Base-by-base conservation (phyloP, 2,888 invertebrate species). In the Herminia tarsipennalis region DNA sequence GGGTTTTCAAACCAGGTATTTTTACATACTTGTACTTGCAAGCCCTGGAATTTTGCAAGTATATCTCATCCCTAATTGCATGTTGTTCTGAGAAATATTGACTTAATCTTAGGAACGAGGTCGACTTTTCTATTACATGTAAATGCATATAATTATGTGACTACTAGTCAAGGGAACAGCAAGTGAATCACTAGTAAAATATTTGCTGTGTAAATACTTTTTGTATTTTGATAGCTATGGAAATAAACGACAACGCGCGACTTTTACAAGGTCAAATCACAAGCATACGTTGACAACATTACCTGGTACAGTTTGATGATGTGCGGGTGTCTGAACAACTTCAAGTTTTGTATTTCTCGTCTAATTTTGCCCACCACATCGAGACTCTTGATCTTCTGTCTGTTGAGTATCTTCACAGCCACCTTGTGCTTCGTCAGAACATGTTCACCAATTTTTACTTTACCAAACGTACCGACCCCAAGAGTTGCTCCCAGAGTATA, bases 361-460 rank as follows among this genome's bases (percentile, higher is more conserved):
- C 98, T 94, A 67, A 99, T 99, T 91, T 99, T 99, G 1, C 99
- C 98, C 16, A 99, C 99, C 2, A 99, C 99, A 94, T 99, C 99
- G 8, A 99, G 93, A 67, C 97, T 98, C 85, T 99, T 99, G 55
- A 99, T 99, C 89, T 99, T 99, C 79, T 99, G 98, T 25, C 99
- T 94, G 83, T 99, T 99, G 29, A 99, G 91, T 62, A 99, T 99
- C 88, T 99, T 99, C 0, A 99, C 97, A 30, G 99, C 99, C 28
- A 99, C 99, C 90, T 99, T 99, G 87, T 99, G 99, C 65, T 97
- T 97, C 1, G 99, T 99, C 51, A 98, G 90, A 76, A 98, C 98
- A 92, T 99, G 99, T 78, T 98, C 98, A 5, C 99, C 99, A 76
- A 99, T 98, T 93, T 99, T 99, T 1, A 99, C 99, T 93, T 99